A percentile compares a stretch with the other conserved stretches of the same genome.
These are phyloP conservation scores for Drosophila tsacasi DNA, from an alignment of 1,140 invertebrate species.

Conservation along the genomic window DNA sequence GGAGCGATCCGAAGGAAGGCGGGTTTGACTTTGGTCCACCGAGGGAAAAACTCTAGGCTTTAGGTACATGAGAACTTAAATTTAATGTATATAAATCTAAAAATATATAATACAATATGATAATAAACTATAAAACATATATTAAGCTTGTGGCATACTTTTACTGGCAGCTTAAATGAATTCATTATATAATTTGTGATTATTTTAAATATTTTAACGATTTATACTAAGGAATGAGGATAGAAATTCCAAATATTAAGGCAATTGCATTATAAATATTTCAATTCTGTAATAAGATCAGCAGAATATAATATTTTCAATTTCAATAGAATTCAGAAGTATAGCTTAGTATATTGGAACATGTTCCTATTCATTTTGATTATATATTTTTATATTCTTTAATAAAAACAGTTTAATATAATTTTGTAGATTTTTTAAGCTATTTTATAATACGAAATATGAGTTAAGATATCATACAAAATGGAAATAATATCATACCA, in stretches of 20 bases:
- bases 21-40: constrained; percentile 4
- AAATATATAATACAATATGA: background rate
- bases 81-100: background rate
- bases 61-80: background rate
- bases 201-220: background rate
- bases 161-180: background rate
- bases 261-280: background rate
- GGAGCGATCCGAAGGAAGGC: constrained; percentile 10
- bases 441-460: too few species aligned
- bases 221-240: background rate
- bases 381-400: background rate
- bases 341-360: too few species aligned
- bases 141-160: background rate
- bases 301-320: background rate
- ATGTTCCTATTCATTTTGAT: too few species aligned
- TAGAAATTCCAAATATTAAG: background rate
- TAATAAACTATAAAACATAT: background rate
- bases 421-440: background rate
- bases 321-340: too few species aligned
- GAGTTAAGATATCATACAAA: too few species aligned
- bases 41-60: background rate
- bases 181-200: background rate
- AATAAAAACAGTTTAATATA: background rate
- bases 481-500: too few species aligned
- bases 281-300: background rate